Evolutionary conservation across 2,113 vertebrate genomes (phyloP), one percentile per base, ranked within the genome.

Genomic region (Oncorhynchus nerka): DNA sequence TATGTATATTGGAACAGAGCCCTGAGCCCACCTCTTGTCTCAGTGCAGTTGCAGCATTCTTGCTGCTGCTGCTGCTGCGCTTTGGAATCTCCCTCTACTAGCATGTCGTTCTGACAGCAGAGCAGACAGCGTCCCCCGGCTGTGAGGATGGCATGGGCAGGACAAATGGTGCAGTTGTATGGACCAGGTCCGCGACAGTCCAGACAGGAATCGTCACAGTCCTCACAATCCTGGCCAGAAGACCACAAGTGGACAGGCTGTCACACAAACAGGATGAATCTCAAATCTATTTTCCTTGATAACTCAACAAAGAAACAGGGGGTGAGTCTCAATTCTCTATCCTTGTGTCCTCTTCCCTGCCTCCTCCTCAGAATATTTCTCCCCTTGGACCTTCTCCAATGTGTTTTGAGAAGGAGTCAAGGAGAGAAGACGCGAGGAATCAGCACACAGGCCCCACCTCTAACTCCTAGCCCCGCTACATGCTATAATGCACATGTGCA

Each of bases 21-120:
- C 39, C 39, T 45, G 39, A 62, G 20, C n/a, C 59, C 59, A 98
- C 97, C 97, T 89, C 83, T 88, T 7, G 86, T 94, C 75, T 93
- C 39, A 9, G 39, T 45, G 91, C 98, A 99, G 89, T 99, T 96
- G 78, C 98, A 99, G 85, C 98, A 98, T 22, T 96, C 95, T 28
- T 28, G 28, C 62, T 86, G 39, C 39, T 45, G 39, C 64, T 86
- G 39, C 39, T 45, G 39, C 39, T 71, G 73, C 0, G 0, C 12
- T 1, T 3, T 11, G 20, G 59, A 62, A 8, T 62, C 59, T 24
- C 76, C 55, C 0, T 0, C 73, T 16, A 45, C 39, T 45, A 11
- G 39, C 39, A 11, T 9, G 39, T 79, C 6, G 6, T 20, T 74
- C n/a, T 30, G 87, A 81, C 97, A 99, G 70, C 98, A 99, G 5